These are phyloP conservation scores for Acleris holmiana DNA, from an alignment of 2,888 invertebrate species.

Conservation along the genomic window DNA sequence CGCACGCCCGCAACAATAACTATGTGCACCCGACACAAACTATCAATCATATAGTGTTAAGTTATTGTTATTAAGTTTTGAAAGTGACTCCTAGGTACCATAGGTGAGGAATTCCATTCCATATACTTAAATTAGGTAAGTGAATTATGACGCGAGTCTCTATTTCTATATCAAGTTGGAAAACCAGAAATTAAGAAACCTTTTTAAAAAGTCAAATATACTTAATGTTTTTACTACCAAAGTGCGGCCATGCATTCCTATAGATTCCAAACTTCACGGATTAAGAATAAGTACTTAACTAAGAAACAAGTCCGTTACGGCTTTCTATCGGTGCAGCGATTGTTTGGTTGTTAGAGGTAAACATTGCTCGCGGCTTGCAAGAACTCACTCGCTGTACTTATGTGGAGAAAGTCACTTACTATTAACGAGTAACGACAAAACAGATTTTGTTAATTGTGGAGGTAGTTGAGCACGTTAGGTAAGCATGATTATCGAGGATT, in stretches of 20 bases:
- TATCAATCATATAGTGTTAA: conserved; percentile 81
- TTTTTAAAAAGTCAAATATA: conserved; percentile 30
- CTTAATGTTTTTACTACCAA: conserved; percentile 8
- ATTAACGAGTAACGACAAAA: conserved; percentile 17
- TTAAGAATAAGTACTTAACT: conserved; percentile 17
- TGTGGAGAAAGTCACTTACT: conserved; percentile 60
- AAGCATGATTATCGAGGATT: neutral
- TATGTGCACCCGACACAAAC: conserved; percentile 72
- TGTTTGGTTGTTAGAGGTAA: conserved; percentile 61
- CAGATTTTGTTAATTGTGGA: conserved; percentile 24
- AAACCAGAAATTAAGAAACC: conserved; percentile 44
- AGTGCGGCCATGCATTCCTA: conserved; percentile 5
- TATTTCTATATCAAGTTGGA: conserved; percentile 51
- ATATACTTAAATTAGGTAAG: conserved; percentile 9
- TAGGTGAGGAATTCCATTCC: conserved; percentile 56
- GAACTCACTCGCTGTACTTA: conserved; percentile 46
- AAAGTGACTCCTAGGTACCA: conserved; percentile 52
- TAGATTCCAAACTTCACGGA: conserved; percentile 13
- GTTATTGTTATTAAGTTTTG: conserved; percentile 64
- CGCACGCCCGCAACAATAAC: conserved; percentile 49
- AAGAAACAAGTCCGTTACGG: conserved; percentile 18
- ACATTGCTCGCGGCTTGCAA: conserved; percentile 44
- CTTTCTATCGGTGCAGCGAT: conserved; percentile 47
- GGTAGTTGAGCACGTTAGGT: conserved; percentile 11
- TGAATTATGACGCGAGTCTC: conserved; percentile 43